Conservation (phyloP, 1,140 invertebrate genomes). For the Drosophila kepulauana region DNA sequence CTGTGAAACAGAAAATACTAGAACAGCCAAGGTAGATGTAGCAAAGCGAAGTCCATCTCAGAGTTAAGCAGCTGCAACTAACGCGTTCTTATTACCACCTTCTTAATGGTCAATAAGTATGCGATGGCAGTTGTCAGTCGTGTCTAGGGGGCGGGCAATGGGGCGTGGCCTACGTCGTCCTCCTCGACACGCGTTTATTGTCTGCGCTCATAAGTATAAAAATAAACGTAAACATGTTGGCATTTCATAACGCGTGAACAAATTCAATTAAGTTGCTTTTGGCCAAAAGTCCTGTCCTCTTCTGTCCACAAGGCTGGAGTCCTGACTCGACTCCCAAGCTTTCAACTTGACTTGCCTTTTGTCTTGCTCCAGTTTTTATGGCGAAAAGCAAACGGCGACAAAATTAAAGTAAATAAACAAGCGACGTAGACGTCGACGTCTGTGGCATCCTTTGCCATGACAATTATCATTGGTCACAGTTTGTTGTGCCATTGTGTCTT, state of each 20-base stretch:
- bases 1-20: neutral
- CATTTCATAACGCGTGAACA: constrained; percentile 79
- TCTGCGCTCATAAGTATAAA: constrained; percentile 15
- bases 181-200: constrained; percentile 42
- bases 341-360: constrained; percentile 28
- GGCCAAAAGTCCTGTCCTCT: neutral
- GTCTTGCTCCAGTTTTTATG: constrained; percentile 62
- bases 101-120: constrained; percentile 36
- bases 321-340: neutral
- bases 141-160: too few relatives aligned
- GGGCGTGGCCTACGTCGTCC: too few relatives aligned
- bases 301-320: neutral
- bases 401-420: constrained; percentile 83
- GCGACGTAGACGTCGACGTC: constrained; percentile 21
- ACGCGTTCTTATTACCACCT: constrained; percentile 24
- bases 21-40: neutral
- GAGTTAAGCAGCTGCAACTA: constrained; percentile 41
- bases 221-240: constrained; percentile 48
- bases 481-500: constrained; percentile 54
- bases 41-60: neutral
- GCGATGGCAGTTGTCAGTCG: constrained; percentile 4
- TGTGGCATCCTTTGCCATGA: constrained; percentile 36
- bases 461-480: constrained; percentile 78
- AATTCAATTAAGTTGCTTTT: constrained; percentile 74
- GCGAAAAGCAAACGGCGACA: constrained; percentile 57